Evolutionary conservation across 2,797 vertebrate species (phyloP), one percentile per base, ranked within the genome.

Genomic region (Huso huso): DNA sequence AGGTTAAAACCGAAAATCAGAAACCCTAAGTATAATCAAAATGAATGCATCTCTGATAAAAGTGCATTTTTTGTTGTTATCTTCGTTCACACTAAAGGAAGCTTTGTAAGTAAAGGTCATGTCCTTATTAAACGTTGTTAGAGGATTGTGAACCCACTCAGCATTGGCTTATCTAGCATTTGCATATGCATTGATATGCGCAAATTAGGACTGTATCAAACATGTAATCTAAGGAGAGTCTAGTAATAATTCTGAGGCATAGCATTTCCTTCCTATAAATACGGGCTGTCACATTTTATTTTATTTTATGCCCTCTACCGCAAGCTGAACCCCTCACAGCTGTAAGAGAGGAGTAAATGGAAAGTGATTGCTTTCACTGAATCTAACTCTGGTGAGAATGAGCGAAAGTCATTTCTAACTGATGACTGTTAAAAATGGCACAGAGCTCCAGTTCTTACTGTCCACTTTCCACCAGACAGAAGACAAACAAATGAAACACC

Each of bases 181-280:
- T 10, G n/a, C n/a, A 68, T 68, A 49, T 59, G 50, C 12, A 63
- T 61, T 68, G 65, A 69, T 37, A 49, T 23, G 11, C 53, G 61
- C 53, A 10, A 51, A 65, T 62, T 65, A 55, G 52, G 8, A 11
- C 48, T 12, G 7, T 49, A 58, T 48, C 2, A 18, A 62, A 62
- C 61, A 66, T 62, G 23, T 15, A n/a, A 48, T 11, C 23, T 65
- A 10, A 8, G 7, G 18, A 65, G n/a, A 11, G 37, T 23, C 55
- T 49, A 52, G 49, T 37, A 7, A 61, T 61, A 15, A 69, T 65
- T 65, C 64, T 18, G 6, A 49, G 13, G 49, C 63, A 60, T 50
- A 8, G n/a, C 10, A 65, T 60, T 61, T 61, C 61, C 15, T 15
- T 18, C 13, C 2, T 37, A 37, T 37, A 37, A 37, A 37, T 37